Conservation (phyloP, 2,888 invertebrate species). For the Syritta pipiens region DNA sequence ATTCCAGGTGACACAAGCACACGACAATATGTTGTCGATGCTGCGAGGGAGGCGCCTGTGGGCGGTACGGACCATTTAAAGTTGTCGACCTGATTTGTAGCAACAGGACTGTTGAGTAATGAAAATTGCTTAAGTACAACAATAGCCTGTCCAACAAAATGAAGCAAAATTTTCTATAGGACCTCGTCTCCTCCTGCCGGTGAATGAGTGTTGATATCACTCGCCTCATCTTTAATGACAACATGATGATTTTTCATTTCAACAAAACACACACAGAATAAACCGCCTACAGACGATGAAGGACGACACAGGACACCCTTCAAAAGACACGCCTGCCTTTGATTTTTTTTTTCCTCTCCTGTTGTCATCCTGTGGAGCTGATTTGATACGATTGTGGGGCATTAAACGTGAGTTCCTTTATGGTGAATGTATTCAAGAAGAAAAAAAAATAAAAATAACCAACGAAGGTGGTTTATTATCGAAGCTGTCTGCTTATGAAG, state of each 20-base stretch:
- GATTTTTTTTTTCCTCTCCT: neutral
- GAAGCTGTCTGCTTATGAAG: slow-evolving; percentile 3
- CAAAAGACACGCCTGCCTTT: neutral
- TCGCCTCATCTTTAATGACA: slow-evolving; percentile 15
- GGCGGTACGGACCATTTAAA: neutral
- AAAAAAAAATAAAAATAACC: neutral
- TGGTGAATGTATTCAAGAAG: neutral
- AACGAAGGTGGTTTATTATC: slow-evolving; percentile 8
- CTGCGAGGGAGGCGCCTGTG: neutral
- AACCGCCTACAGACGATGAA: no score
- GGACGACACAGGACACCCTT: neutral
- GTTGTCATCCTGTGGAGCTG: neutral
- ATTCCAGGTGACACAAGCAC: slow-evolving; percentile 6
- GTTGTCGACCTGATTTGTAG: neutral
- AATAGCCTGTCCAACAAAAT: neutral
- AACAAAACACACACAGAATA: no score
- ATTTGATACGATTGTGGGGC: slow-evolving; percentile 36
- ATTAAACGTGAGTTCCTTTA: slow-evolving; percentile 10
- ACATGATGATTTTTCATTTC: neutral
- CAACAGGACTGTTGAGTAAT: slow-evolving; percentile 1
- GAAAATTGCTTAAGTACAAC: neutral
- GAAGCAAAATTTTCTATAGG: neutral
- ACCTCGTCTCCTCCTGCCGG: neutral
- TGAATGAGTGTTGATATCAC: neutral
- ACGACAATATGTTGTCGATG: slow-evolving; percentile 14